Base-by-base conservation (phyloP, 2,888 invertebrate genomes). In the Hemaris fuciformis region DNA sequence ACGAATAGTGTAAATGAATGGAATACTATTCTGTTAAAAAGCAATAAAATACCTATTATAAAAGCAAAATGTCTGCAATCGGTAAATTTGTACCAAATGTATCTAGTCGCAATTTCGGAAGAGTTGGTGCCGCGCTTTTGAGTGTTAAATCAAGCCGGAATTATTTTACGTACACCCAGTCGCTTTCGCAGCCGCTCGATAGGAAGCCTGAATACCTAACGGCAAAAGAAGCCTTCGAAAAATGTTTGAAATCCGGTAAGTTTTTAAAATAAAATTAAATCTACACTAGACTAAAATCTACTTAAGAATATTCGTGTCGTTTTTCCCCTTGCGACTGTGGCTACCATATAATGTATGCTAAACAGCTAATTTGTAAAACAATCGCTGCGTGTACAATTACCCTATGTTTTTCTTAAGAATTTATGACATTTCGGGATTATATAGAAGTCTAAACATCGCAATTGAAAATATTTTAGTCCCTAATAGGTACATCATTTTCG, bases 181-280 rank as follows among this genome's bases (percentile, higher is more conserved):
- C 97, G 83, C 94, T 97, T 46, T 94, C 97, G 42, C 97, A 97
- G 88, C 97, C 97, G 13, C 88, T 96, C 71, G 94, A 95, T 31
- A 94, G 95, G 68, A 94, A 94, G 66, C 97, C 98, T 0, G 95
- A 95, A 84, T 95, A 94, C 91, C 92, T 95, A 18, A 91, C 94
- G 5, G 94, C 97, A 0, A 95, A 96, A 62, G 95, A 97, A 76
- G 98, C 97, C 1, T 96, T 98, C 59, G 93, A 95, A 78, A 94
- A 94, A 80, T 85, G 90, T 66, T 93, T 98, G 61, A 94, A 97
- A 87, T 98, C 98, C 68, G 97, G 98, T 98, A 93, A 92, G 91
- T 81, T 15, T 20, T 25, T n/a, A 22, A 5, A 59, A 48, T 66
- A 61, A 59, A 60, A 0, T 63, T 60, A 53, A 48, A 27, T 57